Conservation (phyloP, 1,140 invertebrate genomes). For the Zaprionus camerounensis region DNA sequence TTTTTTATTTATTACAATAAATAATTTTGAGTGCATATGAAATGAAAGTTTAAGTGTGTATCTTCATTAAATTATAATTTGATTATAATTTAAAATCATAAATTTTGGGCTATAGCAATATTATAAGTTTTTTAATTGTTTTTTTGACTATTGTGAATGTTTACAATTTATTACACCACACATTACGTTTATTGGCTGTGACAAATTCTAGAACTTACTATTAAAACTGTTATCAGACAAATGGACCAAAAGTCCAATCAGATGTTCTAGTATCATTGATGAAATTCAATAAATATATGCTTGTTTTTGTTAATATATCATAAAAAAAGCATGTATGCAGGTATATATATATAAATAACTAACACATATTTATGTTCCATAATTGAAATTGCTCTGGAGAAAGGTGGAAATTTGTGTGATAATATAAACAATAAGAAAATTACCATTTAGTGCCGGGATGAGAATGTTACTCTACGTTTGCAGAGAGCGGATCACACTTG, state of each 20-base stretch:
- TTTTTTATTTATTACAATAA: no score
- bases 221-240: neutral
- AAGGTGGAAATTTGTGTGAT: neutral
- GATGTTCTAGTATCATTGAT: neutral
- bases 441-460: neutral
- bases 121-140: neutral
- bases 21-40: neutral
- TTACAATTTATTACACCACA: neutral
- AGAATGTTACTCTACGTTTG: neutral
- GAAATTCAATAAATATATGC: neutral
- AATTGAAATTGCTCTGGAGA: neutral
- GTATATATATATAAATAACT: neutral
- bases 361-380: neutral
- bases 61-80: neutral
- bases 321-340: no score
- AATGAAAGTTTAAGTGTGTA: neutral
- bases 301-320: neutral
- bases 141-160: neutral
- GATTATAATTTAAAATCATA: neutral
- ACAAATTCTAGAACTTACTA: neutral
- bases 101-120: neutral
- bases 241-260: slow-evolving; percentile 2
- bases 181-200: neutral
- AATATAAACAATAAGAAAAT: neutral
- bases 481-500: neutral